phyloP scores from a whole-genome alignment of 1,140 invertebrate species.

The Calliopsis andreniformis region DNA sequence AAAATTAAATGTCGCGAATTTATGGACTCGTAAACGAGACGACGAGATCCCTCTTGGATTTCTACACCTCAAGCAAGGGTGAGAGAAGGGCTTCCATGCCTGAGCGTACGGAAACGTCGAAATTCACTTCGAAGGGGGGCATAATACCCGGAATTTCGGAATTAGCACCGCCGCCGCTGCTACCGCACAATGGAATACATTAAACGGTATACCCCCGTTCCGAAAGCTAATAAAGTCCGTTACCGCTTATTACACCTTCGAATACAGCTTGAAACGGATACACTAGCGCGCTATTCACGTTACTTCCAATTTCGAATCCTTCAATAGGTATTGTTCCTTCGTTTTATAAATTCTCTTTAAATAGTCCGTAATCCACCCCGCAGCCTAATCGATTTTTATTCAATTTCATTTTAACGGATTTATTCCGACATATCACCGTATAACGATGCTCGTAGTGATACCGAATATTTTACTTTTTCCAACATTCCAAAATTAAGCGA shows the following conservation, averaged over 20 bases:
- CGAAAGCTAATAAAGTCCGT: conserved; percentile 74
- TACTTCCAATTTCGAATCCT: conserved; percentile 5
- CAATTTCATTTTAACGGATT: too few relatives aligned
- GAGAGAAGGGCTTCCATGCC: conserved; percentile 27
- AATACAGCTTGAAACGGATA: conserved; percentile 61
- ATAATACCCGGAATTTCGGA: conserved; percentile 74
- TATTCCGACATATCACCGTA: too few relatives aligned
- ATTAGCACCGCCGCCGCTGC: conserved; percentile 66
- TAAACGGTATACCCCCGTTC: conserved; percentile 68
- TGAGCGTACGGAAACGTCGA: conserved; percentile 64
- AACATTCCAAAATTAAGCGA: too few relatives aligned
- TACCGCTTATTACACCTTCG: conserved; percentile 71
- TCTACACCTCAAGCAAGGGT: neutral
- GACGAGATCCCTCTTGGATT: conserved; percentile 8
- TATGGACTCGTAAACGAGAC: conserved; percentile 36
- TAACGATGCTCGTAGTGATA: too few relatives aligned
- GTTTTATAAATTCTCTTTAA: conserved; percentile 12
- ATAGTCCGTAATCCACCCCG: conserved; percentile 11
- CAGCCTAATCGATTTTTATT: neutral
- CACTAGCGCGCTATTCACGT: conserved; percentile 4
- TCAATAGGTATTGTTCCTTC: neutral
- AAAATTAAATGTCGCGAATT: conserved; percentile 41
- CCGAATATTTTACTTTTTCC: too few relatives aligned
- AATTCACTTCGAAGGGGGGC: conserved; percentile 69
- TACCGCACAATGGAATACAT: conserved; percentile 74